Percentiles rank a stretch among this genome's conserved stretches.
These are phyloP conservation scores for Sapayoa aenigma DNA, from an alignment of 2,113 vertebrate species.

Conservation along the genomic window DNA sequence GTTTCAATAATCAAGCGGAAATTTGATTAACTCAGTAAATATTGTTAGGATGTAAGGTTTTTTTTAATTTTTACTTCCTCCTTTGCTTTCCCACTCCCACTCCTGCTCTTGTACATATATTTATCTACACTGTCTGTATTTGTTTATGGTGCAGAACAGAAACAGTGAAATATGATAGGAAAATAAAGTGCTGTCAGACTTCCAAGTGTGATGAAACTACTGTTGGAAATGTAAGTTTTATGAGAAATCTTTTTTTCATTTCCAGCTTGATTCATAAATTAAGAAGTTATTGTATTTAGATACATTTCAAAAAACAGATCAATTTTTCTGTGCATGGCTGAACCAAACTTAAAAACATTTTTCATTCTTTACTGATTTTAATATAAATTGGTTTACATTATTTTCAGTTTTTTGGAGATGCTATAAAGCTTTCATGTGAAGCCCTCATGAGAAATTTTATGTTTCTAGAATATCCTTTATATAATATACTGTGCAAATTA, in stretches of 20 bases:
- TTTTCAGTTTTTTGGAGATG: neutral
- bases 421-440: neutral
- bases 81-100: neutral
- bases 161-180: neutral
- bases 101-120: neutral
- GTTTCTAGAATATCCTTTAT: neutral
- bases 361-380: neutral
- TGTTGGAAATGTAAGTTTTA: neutral
- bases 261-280: neutral
- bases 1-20: neutral
- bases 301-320: neutral
- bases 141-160: neutral
- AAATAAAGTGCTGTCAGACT: neutral
- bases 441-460: neutral
- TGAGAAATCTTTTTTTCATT: neutral
- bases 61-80: neutral
- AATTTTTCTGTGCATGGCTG: neutral
- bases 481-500: neutral
- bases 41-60: accelerated
- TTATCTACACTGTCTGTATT: neutral
- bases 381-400: neutral
- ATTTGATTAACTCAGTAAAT: neutral
- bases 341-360: neutral
- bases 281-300: neutral
- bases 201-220: neutral